Evolutionary conservation across 2,797 vertebrate genomes (phyloP).

Genomic region (Sternotherus odoratus): DNA sequence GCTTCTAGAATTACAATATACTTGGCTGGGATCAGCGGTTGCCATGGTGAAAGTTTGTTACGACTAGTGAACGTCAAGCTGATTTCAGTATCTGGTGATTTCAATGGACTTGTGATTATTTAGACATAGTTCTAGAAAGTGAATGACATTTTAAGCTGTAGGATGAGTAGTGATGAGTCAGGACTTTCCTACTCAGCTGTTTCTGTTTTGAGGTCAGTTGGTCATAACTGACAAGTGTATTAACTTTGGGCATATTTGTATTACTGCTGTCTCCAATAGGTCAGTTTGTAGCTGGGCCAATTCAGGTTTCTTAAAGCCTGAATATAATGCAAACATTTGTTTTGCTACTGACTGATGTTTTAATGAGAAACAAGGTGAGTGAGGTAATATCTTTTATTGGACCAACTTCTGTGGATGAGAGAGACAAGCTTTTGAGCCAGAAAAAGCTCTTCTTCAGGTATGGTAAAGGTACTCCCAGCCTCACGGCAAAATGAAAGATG

Average conservation of each 20-base stretch:
- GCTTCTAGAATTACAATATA: slow-evolving; percentile 17
- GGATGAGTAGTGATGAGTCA: neutral
- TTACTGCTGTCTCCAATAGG: neutral
- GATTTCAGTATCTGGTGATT: slow-evolving; percentile 32
- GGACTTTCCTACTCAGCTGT: neutral
- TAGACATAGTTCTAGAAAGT: neutral
- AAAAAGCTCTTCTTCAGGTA: neutral
- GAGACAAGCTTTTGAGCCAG: neutral
- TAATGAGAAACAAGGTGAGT: neutral
- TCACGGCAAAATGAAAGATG: neutral
- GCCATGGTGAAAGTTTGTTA: slow-evolving; percentile 9
- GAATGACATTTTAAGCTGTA: neutral
- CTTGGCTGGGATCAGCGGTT: neutral
- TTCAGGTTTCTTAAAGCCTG: neutral
- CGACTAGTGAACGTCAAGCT: slow-evolving; percentile 16
- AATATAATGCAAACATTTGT: neutral
- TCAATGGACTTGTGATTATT: slow-evolving; percentile 30
- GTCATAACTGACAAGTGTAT: neutral
- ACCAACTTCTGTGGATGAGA: neutral
- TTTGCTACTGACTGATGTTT: neutral
- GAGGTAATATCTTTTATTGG: neutral
- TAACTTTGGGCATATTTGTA: neutral
- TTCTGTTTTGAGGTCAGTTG: slow-evolving; percentile 3
- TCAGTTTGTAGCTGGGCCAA: neutral
- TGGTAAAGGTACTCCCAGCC: neutral